A percentile compares a stretch with the other conserved stretches of the same genome.
phyloP scores from a whole-genome alignment of 2,888 invertebrate genomes.

The Habroteleia sp. region DNA sequence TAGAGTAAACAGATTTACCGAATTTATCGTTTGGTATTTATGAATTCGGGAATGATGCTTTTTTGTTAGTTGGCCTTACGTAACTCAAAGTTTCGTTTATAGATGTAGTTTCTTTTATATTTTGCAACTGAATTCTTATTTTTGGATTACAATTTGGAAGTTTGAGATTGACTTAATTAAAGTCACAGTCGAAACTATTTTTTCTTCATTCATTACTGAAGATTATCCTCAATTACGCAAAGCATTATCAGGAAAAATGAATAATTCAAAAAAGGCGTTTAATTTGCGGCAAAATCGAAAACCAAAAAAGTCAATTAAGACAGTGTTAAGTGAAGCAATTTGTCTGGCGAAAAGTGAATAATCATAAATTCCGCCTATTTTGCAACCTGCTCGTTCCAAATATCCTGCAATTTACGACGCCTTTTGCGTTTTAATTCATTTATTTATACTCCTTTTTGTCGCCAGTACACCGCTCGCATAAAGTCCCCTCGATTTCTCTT shows the following conservation, averaged over 20 bases:
- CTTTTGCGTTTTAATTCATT: slow-evolving; percentile 27
- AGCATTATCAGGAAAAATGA: slow-evolving; percentile 35
- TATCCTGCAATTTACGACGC: slow-evolving; percentile 41
- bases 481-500: slow-evolving; percentile 53
- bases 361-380: slow-evolving; percentile 39
- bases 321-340: slow-evolving; percentile 30
- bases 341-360: slow-evolving; percentile 33
- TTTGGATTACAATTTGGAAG: no score
- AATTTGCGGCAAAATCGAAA: slow-evolving; percentile 15
- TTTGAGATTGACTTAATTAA: no score
- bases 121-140: no score
- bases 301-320: slow-evolving; percentile 33
- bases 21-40: no score
- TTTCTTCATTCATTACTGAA: not conserved
- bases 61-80: no score
- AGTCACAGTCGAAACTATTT: slow-evolving; percentile 8
- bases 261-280: slow-evolving; percentile 33
- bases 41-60: no score
- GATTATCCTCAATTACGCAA: slow-evolving; percentile 14
- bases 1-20: no score
- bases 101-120: no score
- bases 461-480: slow-evolving; percentile 18
- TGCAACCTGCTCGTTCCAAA: slow-evolving; percentile 41
- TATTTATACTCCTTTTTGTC: slow-evolving; percentile 43
- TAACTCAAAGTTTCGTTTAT: no score